Conservation (phyloP, 2,888 invertebrate genomes). For the Thymelicus lineola region DNA sequence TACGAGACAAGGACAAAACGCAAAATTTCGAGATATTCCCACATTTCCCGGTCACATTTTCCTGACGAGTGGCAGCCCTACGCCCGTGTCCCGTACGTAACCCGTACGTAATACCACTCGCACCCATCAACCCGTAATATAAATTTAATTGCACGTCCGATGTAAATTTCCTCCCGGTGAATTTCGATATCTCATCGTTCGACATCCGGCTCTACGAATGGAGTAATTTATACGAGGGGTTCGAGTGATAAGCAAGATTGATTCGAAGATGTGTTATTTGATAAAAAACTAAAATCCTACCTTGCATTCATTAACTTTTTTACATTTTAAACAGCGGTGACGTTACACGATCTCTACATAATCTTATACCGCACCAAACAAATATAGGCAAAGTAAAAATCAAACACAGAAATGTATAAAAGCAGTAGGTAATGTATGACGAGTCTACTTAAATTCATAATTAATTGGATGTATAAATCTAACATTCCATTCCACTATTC, state of each 20-base stretch:
- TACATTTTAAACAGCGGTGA: not conserved
- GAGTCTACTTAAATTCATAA: not conserved
- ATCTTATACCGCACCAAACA: too few relatives aligned
- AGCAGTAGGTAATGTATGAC: not conserved
- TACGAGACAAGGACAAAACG: too few relatives aligned
- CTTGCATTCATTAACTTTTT: not conserved
- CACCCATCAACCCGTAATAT: slow-evolving; percentile 13
- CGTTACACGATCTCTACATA: not conserved
- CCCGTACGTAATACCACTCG: slow-evolving; percentile 4
- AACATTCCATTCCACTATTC: not conserved
- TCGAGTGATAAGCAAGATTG: not conserved
- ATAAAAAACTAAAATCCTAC: too few relatives aligned
- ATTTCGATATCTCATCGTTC: slow-evolving; percentile 26
- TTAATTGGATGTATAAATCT: not conserved
- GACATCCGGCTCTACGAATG: slow-evolving; percentile 20
- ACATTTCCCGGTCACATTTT: too few relatives aligned
- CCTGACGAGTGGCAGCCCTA: too few relatives aligned
- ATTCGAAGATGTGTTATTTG: not conserved
- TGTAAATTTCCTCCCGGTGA: slow-evolving; percentile 28
- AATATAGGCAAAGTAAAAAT: too few relatives aligned
- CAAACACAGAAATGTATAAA: not conserved
- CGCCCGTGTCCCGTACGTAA: too few relatives aligned
- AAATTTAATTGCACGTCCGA: slow-evolving; percentile 30
- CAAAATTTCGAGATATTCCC: too few relatives aligned
- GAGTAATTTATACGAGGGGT: not conserved